Conservation (phyloP, 2,797 vertebrate species). For the Dendrocincla fuliginosa region DNA sequence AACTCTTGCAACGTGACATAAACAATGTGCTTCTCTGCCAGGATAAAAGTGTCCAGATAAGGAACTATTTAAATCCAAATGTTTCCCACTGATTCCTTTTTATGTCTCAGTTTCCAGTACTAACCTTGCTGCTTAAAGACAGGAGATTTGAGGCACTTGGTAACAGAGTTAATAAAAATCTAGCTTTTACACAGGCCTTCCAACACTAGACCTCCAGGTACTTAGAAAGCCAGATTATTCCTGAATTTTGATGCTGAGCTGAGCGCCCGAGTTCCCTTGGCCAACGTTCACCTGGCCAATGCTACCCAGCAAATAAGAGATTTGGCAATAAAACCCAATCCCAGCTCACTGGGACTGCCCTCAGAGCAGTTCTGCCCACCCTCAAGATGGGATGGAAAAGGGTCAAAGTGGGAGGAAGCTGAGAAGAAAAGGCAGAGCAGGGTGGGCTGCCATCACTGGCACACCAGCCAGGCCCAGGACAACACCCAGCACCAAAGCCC, state of each 20-base stretch:
- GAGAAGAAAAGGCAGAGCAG: neutral
- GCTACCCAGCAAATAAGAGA: neutral
- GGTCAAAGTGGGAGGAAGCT: neutral
- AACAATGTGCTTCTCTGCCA: neutral
- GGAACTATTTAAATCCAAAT: neutral
- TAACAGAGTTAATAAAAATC: neutral
- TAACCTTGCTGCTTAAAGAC: neutral
- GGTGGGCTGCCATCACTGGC: neutral
- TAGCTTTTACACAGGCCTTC: neutral
- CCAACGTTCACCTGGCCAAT: neutral
- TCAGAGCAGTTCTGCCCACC: neutral
- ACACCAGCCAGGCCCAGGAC: neutral
- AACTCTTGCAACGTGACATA: neutral
- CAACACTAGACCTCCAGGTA: neutral
- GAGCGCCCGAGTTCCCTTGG: neutral
- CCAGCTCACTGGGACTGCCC: rapidly evolving
- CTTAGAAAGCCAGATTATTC: neutral
- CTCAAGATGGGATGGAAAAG: neutral
- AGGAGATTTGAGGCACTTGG: neutral
- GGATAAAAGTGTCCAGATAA: neutral
- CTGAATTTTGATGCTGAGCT: neutral
- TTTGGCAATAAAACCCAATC: neutral
- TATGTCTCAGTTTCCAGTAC: neutral
- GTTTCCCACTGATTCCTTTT: neutral
- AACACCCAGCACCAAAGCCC: neutral